Percentiles rank a stretch among this genome's conserved stretches.
phyloP scores from a whole-genome alignment of 2,797 vertebrate genomes.

The Silurus lanzhouensis region DNA sequence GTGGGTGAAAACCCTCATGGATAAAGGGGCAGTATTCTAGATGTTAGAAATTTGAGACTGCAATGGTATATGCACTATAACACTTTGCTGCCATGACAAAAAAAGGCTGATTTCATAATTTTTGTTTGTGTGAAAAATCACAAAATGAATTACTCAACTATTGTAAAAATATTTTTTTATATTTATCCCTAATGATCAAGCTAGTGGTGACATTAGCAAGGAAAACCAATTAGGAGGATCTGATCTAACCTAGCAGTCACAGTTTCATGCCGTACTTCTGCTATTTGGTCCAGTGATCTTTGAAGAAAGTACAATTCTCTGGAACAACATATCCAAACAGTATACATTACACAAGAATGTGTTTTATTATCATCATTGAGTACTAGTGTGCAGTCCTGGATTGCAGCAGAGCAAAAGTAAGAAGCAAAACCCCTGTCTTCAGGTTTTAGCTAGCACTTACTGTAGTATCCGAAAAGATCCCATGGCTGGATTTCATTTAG shows the following conservation, averaged over 20 bases:
- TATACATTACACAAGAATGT: not conserved
- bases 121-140: too few relatives aligned
- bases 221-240: not conserved
- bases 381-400: not conserved
- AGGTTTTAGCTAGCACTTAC: not conserved
- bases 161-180: too few relatives aligned
- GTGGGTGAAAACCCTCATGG: not conserved
- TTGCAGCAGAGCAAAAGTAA: not conserved
- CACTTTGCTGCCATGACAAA: not conserved
- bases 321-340: not conserved
- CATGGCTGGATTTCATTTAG: not conserved
- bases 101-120: too few relatives aligned
- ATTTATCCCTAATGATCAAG: too few relatives aligned
- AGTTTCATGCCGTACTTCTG: conserved; percentile 5
- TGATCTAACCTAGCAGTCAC: not conserved
- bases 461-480: not conserved
- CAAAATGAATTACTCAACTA: too few relatives aligned
- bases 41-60: not conserved
- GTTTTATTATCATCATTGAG: not conserved
- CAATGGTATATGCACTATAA: not conserved
- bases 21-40: not conserved
- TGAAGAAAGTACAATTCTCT: not conserved
- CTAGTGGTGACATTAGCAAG: too few relatives aligned
- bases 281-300: not conserved
- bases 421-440: not conserved